Evolutionary conservation across 2,113 vertebrate genomes (phyloP).

Genomic region (Alces alces): DNA sequence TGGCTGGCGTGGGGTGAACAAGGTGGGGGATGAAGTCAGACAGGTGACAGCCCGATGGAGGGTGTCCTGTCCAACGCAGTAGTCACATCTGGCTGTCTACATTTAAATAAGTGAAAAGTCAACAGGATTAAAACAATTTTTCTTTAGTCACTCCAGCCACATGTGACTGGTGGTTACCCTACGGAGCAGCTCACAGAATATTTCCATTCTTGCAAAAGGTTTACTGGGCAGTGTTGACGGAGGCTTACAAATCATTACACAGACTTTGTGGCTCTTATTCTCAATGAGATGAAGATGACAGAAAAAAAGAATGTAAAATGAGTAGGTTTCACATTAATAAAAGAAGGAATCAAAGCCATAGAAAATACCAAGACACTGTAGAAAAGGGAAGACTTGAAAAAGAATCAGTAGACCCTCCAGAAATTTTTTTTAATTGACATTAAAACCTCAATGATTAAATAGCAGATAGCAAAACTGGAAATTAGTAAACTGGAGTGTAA

Average conservation of each 20-base stretch:
- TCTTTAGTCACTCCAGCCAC: neutral
- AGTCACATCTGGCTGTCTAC: neutral
- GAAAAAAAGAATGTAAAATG: neutral
- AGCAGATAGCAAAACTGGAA: neutral
- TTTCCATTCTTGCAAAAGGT: neutral
- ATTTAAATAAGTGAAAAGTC: neutral
- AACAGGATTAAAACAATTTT: neutral
- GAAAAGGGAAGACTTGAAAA: neutral
- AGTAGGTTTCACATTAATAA: neutral
- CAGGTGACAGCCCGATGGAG: fast-evolving
- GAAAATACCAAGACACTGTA: neutral
- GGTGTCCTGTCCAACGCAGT: neutral
- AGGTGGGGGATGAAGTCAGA: neutral
- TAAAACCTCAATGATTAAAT: neutral
- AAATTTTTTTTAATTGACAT: neutral
- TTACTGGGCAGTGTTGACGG: neutral
- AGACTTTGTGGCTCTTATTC: neutral
- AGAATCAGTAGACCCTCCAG: neutral
- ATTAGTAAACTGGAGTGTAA: neutral
- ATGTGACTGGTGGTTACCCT: neutral
- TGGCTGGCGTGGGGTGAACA: neutral
- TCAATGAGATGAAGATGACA: neutral
- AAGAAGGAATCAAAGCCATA: neutral
- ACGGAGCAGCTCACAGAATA: neutral
- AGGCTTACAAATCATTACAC: neutral